A percentile compares a stretch with the other conserved stretches of the same genome.
These are phyloP conservation scores for Nothocercus julius DNA, from an alignment of 2,113 vertebrate genomes.

Conservation along the genomic window DNA sequence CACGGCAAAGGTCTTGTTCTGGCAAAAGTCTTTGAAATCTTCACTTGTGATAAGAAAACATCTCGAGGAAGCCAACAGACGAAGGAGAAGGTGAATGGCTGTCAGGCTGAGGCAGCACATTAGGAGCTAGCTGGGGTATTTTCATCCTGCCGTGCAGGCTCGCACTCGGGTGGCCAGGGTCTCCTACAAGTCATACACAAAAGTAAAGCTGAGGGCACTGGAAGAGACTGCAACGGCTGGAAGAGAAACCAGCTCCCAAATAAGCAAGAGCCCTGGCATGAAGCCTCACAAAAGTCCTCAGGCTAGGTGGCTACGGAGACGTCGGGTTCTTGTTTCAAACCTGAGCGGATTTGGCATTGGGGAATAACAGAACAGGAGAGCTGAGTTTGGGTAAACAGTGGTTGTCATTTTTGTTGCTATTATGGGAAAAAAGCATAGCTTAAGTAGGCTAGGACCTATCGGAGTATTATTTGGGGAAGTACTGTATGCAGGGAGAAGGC, in stretches of 20 bases:
- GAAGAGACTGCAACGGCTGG: not conserved
- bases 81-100: not conserved
- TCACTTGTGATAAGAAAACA: not conserved
- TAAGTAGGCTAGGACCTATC: not conserved
- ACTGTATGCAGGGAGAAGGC: not conserved
- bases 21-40: not conserved
- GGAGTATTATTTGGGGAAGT: not conserved
- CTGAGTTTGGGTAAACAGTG: rapidly evolving
- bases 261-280: not conserved
- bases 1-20: not conserved
- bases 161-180: not conserved
- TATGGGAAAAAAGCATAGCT: rapidly evolving
- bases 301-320: not conserved
- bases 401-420: not conserved
- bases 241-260: not conserved
- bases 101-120: not conserved
- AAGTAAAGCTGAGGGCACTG: not conserved
- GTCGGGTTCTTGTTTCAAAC: not conserved
- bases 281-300: not conserved
- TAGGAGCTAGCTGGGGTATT: constrained; percentile 7
- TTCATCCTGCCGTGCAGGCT: not conserved
- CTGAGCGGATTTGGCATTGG: not conserved
- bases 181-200: not conserved
- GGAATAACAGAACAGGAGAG: not conserved
- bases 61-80: not conserved